Base-by-base conservation (phyloP, 2,888 invertebrate species). In the Prosapia bicincta region DNA sequence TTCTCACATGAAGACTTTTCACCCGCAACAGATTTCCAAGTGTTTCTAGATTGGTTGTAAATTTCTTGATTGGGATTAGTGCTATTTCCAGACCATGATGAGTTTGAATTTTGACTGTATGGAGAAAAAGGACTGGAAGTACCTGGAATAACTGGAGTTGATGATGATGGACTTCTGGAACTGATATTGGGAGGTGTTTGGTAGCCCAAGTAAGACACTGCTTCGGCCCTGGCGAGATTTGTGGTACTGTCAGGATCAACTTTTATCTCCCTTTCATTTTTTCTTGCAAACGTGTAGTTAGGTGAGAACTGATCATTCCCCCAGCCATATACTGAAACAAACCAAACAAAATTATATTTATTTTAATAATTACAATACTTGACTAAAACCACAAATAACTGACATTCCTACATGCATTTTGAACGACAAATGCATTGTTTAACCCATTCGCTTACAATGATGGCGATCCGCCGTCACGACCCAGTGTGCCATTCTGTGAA, bases 231-330 rank as follows among this genome's bases (percentile, higher is more conserved):
- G 65, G 76, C 76, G 26, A 76, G 78, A 71, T 90, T 87, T 15
- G 91, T 93, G 0, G 93, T 93, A 15, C 93, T 93, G 82, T 93
- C 93, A 0, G 93, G 92, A 81, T 92, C 93, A 80, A 92, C 92
- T 83, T 92, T 92, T 0, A 54, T 67, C 5, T 67, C 26, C 25
- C 26, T 26, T 3, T 67, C 67, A 26, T 67, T 26, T 25, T 26
- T 67, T 20, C n/a, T 54, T 54, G 10, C 54, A 54, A 54, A 54
- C 20, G 20, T 54, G 7, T 54, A 54, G 20, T 54, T 54, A 20
- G 54, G 54, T 6, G 54, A 54, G 54, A 20, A 54, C 7, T 54
- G 26, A 7, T 26, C 67, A n/a, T 26, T 66, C 23, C 66, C 73
- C 73, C 73, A 73, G 38, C 72, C 54, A 26, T 70, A 38, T n/a